These are phyloP conservation scores for Pelobates cultripes DNA, from an alignment of 2,797 vertebrate genomes.

Conservation along the genomic window DNA sequence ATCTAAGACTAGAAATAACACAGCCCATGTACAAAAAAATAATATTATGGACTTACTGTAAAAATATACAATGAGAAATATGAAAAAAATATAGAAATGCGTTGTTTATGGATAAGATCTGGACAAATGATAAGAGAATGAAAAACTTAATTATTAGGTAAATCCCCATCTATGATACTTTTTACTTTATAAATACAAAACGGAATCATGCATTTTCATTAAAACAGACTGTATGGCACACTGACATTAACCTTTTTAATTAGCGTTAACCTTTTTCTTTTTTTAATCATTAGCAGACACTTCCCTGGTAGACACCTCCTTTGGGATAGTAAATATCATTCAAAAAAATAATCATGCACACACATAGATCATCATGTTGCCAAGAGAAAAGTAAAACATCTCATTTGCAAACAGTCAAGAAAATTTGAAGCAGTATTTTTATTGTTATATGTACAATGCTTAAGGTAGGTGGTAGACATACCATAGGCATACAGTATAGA, in stretches of 20 bases:
- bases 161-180: background rate
- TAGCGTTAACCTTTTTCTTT: slow-evolving; percentile 40
- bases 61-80: no score
- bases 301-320: slow-evolving; percentile 17
- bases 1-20: no score
- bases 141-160: slow-evolving; percentile 28
- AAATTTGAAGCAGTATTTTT: no score
- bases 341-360: slow-evolving; percentile 7
- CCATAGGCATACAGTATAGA: no score
- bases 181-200: slow-evolving; percentile 11
- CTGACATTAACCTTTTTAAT: slow-evolving; percentile 46
- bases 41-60: no score
- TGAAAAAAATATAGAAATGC: no score
- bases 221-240: slow-evolving; percentile 9
- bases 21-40: no score
- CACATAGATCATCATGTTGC: slow-evolving; percentile 3
- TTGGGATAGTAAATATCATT: slow-evolving; percentile 34
- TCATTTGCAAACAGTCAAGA: background rate
- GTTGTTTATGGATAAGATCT: slow-evolving; percentile 3
- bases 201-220: slow-evolving; percentile 19
- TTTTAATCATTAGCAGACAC: slow-evolving; percentile 39
- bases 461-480: no score
- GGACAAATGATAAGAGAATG: slow-evolving; percentile 22
- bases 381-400: background rate
- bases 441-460: no score